Conservation (phyloP, 2,113 vertebrate genomes). For the Odocoileus hemionus region DNA sequence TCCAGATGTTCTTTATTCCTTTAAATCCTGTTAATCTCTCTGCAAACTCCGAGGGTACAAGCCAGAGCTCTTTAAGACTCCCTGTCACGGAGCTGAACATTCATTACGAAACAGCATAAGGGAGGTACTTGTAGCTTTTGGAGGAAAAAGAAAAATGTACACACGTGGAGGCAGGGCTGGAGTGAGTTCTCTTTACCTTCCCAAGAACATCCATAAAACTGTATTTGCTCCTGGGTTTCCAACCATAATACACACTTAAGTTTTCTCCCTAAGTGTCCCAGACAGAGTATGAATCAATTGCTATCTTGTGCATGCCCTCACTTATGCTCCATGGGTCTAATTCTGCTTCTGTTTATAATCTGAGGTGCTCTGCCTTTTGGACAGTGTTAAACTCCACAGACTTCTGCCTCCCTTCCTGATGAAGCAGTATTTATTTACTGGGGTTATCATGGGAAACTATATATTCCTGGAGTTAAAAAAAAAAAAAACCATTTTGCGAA, state of each 20-base stretch:
- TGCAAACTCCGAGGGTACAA: neutral
- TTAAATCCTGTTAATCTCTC: slow-evolving; percentile 25
- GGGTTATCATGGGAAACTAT: neutral
- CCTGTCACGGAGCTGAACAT: neutral
- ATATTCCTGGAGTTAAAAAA: neutral
- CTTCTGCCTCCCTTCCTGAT: neutral
- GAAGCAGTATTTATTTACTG: slow-evolving; percentile 7
- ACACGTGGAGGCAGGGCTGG: neutral
- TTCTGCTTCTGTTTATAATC: neutral
- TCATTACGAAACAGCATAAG: neutral
- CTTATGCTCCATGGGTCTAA: neutral
- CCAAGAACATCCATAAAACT: neutral
- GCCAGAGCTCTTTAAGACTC: slow-evolving; percentile 29
- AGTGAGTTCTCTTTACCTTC: neutral
- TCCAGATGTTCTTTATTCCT: slow-evolving; percentile 23
- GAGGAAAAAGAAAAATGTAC: neutral
- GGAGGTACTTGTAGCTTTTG: neutral
- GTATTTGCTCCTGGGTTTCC: neutral
- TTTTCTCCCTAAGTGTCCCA: neutral
- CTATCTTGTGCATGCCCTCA: neutral
- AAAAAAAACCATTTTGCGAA: neutral
- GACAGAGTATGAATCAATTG: neutral
- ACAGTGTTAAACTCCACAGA: neutral
- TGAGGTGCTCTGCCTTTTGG: neutral
- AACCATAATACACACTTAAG: neutral